phyloP scores from a whole-genome alignment of 2,797 vertebrate genomes.

The Danio albolineatus region DNA sequence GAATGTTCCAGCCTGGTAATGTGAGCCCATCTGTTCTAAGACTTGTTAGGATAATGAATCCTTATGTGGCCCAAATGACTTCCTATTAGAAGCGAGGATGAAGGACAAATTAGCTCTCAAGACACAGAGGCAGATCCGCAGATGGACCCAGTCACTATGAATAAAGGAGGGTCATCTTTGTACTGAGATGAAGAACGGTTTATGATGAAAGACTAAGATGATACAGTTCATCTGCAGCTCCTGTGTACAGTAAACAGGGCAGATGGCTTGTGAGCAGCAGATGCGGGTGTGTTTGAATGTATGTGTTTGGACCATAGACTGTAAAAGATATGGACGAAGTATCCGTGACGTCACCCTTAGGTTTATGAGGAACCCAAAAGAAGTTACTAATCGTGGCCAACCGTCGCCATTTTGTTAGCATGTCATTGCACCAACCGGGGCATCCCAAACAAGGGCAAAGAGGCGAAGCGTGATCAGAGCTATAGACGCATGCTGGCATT shows the following conservation, averaged over 20 bases:
- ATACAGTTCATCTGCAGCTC: constrained; percentile 24
- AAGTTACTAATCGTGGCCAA: too few species aligned
- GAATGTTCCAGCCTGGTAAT: constrained; percentile 48
- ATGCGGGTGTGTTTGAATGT: constrained; percentile 24
- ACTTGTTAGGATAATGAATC: constrained; percentile 61
- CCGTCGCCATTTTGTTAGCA: too few species aligned
- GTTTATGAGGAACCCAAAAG: too few species aligned
- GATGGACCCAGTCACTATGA: constrained; percentile 50
- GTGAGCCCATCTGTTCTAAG: constrained; percentile 59
- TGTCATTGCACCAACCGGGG: too few species aligned
- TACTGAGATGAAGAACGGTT: constrained; percentile 18
- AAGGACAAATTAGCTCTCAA: constrained; percentile 59
- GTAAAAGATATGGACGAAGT: too few species aligned
- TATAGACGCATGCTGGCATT: too few species aligned
- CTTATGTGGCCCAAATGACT: constrained; percentile 57
- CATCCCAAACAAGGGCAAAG: too few species aligned
- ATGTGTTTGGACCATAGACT: too few species aligned
- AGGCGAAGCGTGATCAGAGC: too few species aligned
- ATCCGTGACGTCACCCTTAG: too few species aligned
- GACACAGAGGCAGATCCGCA: constrained; percentile 41
- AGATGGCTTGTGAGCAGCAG: constrained; percentile 46
- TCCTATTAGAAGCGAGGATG: constrained; percentile 54
- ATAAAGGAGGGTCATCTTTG: constrained; percentile 46
- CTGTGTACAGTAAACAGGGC: constrained; percentile 23
- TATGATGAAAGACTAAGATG: neutral